Conservation (phyloP, 1,140 invertebrate genomes). For the Halictus rubicundus region DNA sequence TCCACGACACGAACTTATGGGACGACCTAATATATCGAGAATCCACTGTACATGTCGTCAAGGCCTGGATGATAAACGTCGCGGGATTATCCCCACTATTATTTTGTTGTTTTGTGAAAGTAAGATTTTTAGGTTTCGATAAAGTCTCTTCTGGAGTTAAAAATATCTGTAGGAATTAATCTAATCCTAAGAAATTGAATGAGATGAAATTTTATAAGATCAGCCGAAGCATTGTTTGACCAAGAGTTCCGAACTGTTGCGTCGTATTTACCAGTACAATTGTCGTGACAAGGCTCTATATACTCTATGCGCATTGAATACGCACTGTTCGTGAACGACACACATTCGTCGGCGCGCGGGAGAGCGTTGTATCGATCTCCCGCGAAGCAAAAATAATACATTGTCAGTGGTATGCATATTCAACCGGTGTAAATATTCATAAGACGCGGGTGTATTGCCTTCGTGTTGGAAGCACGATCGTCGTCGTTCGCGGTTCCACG, state of each 20-base stretch:
- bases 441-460: constrained; percentile 70
- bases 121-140: no score
- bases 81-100: no score
- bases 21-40: no score
- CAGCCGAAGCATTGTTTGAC: constrained; percentile 16
- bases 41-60: no score
- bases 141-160: no score
- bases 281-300: neutral
- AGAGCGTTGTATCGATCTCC: constrained; percentile 71
- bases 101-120: no score
- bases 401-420: constrained; percentile 77
- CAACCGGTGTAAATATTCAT: constrained; percentile 78
- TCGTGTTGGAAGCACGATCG: constrained; percentile 57
- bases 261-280: neutral
- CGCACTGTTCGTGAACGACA: neutral
- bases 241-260: neutral
- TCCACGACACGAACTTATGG: no score
- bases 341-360: constrained; percentile 46
- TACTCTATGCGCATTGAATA: neutral
- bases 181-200: no score
- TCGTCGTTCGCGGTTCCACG: constrained; percentile 18
- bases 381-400: constrained; percentile 77
- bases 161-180: no score
- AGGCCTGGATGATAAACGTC: no score
- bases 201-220: no score